phyloP scores from a whole-genome alignment of 2,888 invertebrate species.

The Palloptera scutellata region DNA sequence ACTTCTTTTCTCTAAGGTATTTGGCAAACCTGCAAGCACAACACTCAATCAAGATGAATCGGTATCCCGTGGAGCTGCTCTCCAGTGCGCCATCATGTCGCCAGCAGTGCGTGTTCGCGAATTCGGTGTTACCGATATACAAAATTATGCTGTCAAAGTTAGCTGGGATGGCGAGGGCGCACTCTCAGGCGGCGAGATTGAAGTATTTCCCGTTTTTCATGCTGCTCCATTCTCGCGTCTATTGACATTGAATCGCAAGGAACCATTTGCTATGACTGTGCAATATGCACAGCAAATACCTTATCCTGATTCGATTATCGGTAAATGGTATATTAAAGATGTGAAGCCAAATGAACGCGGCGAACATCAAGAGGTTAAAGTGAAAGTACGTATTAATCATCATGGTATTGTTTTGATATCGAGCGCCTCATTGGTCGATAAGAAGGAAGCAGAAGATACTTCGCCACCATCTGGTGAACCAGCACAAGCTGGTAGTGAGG shows the following conservation, averaged over 20 bases:
- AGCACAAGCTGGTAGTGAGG: slow-evolving; percentile 55
- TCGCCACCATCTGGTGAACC: slow-evolving; percentile 46
- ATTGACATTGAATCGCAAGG: slow-evolving; percentile 90
- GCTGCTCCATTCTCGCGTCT: slow-evolving; percentile 92
- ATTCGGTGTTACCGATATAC: slow-evolving; percentile 92
- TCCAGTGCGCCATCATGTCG: slow-evolving; percentile 96
- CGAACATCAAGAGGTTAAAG: slow-evolving; percentile 93
- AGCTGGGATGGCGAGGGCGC: slow-evolving; percentile 79
- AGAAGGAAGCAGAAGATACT: slow-evolving; percentile 67
- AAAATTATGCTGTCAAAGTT: slow-evolving; percentile 86
- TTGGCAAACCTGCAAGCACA: slow-evolving; percentile 86
- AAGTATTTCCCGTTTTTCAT: slow-evolving; percentile 90
- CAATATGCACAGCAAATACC: slow-evolving; percentile 80
- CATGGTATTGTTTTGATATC: slow-evolving; percentile 91
- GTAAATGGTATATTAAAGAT: slow-evolving; percentile 83
- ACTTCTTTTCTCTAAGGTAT: slow-evolving; percentile 66
- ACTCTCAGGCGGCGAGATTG: slow-evolving; percentile 78
- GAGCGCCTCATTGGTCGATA: slow-evolving; percentile 84
- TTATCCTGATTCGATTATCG: slow-evolving; percentile 80
- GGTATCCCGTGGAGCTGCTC: slow-evolving; percentile 93
- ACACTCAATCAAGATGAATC: slow-evolving; percentile 99
- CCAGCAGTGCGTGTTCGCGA: slow-evolving; percentile 97
- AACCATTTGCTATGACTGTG: slow-evolving; percentile 87
- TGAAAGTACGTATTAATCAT: slow-evolving; percentile 92
- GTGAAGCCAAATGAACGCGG: slow-evolving; percentile 88